phyloP scores from a whole-genome alignment of 2,113 vertebrate genomes.

The Ceyx cyanopectus region DNA sequence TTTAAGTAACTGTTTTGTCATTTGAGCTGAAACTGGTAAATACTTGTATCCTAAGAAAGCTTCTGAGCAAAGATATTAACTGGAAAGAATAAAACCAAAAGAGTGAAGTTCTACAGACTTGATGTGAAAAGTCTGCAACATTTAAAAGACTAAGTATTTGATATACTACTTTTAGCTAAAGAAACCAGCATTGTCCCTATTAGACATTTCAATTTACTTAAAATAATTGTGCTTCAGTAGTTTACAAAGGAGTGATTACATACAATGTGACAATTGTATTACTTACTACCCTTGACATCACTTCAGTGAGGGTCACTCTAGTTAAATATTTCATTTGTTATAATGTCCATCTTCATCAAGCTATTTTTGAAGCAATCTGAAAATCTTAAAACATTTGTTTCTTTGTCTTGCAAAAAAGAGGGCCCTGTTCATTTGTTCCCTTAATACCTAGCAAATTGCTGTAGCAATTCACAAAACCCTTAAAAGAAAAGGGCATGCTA shows the following conservation, averaged over 20 bases:
- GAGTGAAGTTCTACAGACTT: not conserved
- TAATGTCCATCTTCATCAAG: conserved; percentile 58
- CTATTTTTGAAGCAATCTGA: conserved; percentile 43
- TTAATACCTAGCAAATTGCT: conserved; percentile 49
- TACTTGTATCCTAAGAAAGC: not conserved
- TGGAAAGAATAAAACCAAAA: not conserved
- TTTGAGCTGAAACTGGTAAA: conserved; percentile 6
- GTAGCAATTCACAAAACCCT: conserved; percentile 28
- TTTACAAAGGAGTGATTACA: conserved; percentile 58
- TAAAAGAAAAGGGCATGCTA: not conserved
- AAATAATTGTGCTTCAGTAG: conserved; percentile 54
- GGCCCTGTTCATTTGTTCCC: conserved; percentile 16
- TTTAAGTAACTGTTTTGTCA: conserved; percentile 13
- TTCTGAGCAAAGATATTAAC: not conserved
- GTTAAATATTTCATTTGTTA: conserved; percentile 63
- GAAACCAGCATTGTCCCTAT: conserved; percentile 4
- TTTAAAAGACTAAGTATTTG: not conserved
- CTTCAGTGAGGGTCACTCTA: conserved; percentile 52
- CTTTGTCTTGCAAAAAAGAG: conserved; percentile 44
- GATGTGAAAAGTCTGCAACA: not conserved
- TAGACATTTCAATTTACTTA: conserved; percentile 42
- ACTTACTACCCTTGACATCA: conserved; percentile 63
- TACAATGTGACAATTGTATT: conserved; percentile 55
- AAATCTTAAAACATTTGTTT: conserved; percentile 50
- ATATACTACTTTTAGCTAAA: conserved; percentile 26